phyloP scores from a whole-genome alignment of 2,113 vertebrate genomes.

The Megaceryle torquata region DNA sequence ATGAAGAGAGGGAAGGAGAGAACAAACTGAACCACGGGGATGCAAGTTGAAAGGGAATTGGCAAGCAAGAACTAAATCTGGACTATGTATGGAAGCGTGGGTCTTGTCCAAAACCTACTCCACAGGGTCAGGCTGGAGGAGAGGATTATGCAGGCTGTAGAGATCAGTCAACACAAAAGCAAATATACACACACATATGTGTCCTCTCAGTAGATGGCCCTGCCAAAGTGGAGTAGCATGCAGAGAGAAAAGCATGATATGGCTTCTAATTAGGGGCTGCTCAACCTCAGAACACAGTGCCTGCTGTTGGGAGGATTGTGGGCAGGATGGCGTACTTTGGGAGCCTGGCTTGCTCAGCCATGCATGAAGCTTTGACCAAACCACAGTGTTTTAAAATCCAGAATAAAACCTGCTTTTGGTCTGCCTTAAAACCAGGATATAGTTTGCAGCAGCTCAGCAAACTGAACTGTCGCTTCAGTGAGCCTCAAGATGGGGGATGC shows the following conservation, averaged over 20 bases:
- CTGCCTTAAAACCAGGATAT: background rate
- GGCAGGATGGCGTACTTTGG: fast-evolving
- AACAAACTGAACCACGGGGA: background rate
- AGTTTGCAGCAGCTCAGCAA: background rate
- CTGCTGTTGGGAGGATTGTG: fast-evolving
- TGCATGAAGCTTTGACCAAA: background rate
- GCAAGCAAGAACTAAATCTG: background rate
- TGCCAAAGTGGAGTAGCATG: fast-evolving
- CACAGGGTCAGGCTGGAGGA: background rate
- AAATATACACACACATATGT: fast-evolving
- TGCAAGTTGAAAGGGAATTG: background rate
- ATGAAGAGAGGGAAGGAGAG: background rate
- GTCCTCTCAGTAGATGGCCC: background rate
- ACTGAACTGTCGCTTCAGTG: background rate
- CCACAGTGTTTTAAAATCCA: background rate
- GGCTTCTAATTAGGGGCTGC: background rate
- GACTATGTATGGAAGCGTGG: fast-evolving
- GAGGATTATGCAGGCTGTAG: background rate
- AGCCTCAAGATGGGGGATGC: background rate
- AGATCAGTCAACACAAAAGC: background rate
- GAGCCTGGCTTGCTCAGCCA: fast-evolving
- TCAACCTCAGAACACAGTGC: background rate
- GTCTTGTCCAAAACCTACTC: background rate
- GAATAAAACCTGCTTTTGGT: background rate
- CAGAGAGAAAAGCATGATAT: background rate